Conservation (phyloP, 2,113 vertebrate genomes). For the Oryzias celebensis region DNA sequence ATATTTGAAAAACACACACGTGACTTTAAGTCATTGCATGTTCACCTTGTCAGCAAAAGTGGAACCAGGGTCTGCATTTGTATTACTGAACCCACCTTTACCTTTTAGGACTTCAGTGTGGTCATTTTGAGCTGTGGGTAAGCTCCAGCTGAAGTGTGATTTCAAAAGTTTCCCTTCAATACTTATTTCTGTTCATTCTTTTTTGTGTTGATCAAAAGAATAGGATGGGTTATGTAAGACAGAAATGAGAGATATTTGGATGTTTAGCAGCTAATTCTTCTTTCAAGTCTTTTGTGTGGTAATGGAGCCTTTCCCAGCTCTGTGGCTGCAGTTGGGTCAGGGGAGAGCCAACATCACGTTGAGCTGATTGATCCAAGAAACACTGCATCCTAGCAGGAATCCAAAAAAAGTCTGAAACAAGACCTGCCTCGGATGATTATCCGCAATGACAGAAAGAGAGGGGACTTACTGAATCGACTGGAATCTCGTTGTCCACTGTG, state of each 20-base stretch:
- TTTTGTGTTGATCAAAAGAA: too few species aligned
- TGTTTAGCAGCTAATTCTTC: constrained; percentile 7
- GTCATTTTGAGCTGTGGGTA: not conserved
- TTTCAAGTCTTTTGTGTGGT: constrained; percentile 11
- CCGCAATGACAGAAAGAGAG: constrained; percentile 41
- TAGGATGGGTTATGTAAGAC: too few species aligned
- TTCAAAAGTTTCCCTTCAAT: too few species aligned
- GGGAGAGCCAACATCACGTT: not conserved
- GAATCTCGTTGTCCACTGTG: constrained; percentile 16
- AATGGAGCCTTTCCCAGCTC: constrained; percentile 5
- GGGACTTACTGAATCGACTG: constrained; percentile 24
- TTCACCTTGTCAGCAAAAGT: constrained; percentile 6
- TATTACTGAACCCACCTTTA: constrained; percentile 2
- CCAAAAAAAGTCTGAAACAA: constrained; percentile 18
- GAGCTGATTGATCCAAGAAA: constrained; percentile 55
- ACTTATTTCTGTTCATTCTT: too few species aligned
- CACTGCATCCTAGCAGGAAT: constrained; percentile 28
- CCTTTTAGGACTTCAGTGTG: not conserved
- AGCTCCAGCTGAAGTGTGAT: not conserved
- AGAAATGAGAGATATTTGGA: too few species aligned
- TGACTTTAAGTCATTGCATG: constrained; percentile 34
- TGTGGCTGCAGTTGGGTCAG: constrained; percentile 16
- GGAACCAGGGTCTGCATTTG: not conserved
- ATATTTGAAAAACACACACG: constrained; percentile 19
- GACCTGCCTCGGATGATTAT: constrained; percentile 36